phyloP scores from a whole-genome alignment of 1,140 invertebrate genomes.

The Drosophila hydei region DNA sequence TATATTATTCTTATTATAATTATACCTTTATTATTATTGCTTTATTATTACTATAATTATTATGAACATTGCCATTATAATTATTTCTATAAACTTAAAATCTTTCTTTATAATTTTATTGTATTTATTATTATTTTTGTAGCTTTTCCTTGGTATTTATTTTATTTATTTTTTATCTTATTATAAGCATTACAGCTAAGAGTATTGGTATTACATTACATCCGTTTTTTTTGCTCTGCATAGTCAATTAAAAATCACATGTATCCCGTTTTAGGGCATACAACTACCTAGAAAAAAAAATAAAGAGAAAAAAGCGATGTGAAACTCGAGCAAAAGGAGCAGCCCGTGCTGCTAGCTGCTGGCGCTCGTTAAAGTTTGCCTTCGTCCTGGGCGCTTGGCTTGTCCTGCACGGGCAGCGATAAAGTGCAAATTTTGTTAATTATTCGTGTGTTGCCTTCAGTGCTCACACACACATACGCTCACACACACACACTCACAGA shows the following conservation, averaged over 20 bases:
- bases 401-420: conserved; percentile 71
- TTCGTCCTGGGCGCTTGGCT: conserved; percentile 19
- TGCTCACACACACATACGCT: background rate
- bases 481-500: no score
- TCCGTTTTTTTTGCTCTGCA: background rate
- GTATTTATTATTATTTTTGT: no score
- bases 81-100: no score
- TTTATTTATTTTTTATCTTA: no score
- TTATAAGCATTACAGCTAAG: background rate
- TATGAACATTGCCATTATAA: no score
- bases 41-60: no score
- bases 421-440: conserved; percentile 84
- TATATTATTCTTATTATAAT: no score
- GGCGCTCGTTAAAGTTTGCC: conserved; percentile 77
- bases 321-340: conserved; percentile 43
- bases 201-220: background rate
- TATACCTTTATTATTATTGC: no score
- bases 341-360: conserved; percentile 5
- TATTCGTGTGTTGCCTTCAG: conserved; percentile 72
- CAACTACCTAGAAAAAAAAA: background rate
- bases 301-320: background rate
- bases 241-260: background rate
- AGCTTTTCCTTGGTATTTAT: no score
- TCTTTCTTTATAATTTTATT: no score
- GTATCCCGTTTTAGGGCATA: conserved; percentile 4